Percentiles rank a stretch among this genome's conserved stretches.
These are phyloP conservation scores for Caradrina clavipalpis DNA, from an alignment of 2,888 invertebrate species.

Conservation along the genomic window DNA sequence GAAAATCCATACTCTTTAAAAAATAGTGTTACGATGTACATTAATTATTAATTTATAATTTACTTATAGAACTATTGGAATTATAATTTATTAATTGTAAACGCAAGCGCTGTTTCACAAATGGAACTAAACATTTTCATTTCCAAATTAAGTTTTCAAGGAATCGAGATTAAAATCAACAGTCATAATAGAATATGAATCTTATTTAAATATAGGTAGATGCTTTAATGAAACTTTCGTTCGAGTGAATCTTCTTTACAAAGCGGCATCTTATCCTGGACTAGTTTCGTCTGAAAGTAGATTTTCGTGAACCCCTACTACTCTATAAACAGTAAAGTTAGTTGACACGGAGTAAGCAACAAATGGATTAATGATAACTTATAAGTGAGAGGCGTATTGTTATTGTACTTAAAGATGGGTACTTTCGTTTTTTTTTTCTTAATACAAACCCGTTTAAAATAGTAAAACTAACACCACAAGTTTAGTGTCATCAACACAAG, in stretches of 20 bases:
- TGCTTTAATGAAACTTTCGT: slow-evolving; percentile 26
- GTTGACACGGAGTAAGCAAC: slow-evolving; percentile 1
- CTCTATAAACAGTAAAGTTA: slow-evolving; percentile 45
- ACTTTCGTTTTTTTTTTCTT: not conserved
- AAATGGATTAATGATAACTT: slow-evolving; percentile 14
- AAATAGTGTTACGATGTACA: too few relatives aligned
- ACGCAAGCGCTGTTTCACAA: not conserved
- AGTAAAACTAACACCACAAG: too few relatives aligned
- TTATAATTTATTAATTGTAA: not conserved
- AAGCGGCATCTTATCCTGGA: slow-evolving; percentile 35
- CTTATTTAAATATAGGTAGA: not conserved
- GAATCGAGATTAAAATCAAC: not conserved
- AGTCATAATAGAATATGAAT: slow-evolving; percentile 20
- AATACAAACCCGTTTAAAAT: not conserved
- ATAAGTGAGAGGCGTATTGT: not conserved
- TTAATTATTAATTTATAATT: too few relatives aligned
- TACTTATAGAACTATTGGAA: too few relatives aligned
- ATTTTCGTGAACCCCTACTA: slow-evolving; percentile 45
- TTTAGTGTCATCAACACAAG: too few relatives aligned
- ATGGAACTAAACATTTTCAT: not conserved
- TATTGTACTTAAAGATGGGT: not conserved
- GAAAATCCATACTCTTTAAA: too few relatives aligned
- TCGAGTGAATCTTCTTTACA: slow-evolving; percentile 33
- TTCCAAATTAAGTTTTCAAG: not conserved
- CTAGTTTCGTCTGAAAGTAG: slow-evolving; percentile 46